phyloP scores from a whole-genome alignment of 2,888 invertebrate genomes.

The Rhamnusium bicolor region DNA sequence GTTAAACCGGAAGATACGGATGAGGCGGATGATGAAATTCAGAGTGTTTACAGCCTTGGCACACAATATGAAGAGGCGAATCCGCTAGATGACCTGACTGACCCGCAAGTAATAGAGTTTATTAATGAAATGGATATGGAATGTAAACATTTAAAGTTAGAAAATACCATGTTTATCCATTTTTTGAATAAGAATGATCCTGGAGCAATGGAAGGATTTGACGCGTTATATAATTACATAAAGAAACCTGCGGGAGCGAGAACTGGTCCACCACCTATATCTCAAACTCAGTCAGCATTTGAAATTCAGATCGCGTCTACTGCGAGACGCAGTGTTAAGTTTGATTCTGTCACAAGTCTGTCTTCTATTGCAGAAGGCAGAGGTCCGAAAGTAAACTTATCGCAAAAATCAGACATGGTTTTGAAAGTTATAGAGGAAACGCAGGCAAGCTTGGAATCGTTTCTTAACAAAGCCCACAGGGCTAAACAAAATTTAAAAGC shows the following conservation, averaged over 20 bases:
- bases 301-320: neutral
- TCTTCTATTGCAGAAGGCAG: slow-evolving; percentile 48
- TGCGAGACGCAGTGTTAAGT: slow-evolving; percentile 30
- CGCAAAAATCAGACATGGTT: slow-evolving; percentile 59
- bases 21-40: neutral
- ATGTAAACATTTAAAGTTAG: slow-evolving; percentile 46
- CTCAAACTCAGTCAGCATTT: neutral
- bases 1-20: neutral
- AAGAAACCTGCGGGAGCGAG: neutral
- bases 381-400: slow-evolving; percentile 55
- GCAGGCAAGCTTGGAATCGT: slow-evolving; percentile 47
- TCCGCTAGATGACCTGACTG: slow-evolving; percentile 50
- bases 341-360: slow-evolving; percentile 46
- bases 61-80: too few relatives aligned
- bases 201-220: slow-evolving; percentile 46
- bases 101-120: slow-evolving; percentile 50
- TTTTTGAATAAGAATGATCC: slow-evolving; percentile 53
- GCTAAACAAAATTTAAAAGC: slow-evolving; percentile 53
- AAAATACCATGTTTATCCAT: slow-evolving; percentile 52
- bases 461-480: slow-evolving; percentile 51
- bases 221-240: slow-evolving; percentile 37
- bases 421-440: slow-evolving; percentile 57
- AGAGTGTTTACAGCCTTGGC: neutral
- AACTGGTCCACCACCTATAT: neutral
- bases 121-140: slow-evolving; percentile 48